Evolutionary conservation across 30 jellyfish, hydroid and myxozoan species (phyloP).

Genomic region (Turritopsis dohrnii): DNA sequence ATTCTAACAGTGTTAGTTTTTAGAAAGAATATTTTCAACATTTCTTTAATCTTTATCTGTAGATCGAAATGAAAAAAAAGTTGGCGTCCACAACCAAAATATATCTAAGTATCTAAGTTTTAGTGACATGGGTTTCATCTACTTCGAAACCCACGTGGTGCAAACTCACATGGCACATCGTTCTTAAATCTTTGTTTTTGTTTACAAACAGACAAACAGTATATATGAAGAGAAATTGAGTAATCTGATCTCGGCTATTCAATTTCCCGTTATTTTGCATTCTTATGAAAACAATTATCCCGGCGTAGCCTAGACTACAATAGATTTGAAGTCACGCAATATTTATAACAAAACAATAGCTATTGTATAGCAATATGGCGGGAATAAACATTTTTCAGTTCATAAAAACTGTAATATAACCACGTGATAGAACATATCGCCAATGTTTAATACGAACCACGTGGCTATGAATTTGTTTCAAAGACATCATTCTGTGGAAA

Average conservation of each 20-base stretch:
- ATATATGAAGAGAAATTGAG: neutral
- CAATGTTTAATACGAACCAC: neutral
- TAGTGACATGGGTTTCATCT: neutral
- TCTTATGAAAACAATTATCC: neutral
- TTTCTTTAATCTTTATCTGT: no score
- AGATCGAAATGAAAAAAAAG: no score
- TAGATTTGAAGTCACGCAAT: conserved; percentile 2
- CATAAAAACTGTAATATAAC: neutral
- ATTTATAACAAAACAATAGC: neutral
- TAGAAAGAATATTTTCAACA: neutral
- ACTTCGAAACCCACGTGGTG: neutral
- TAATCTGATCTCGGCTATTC: conserved; percentile 12
- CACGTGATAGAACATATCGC: neutral
- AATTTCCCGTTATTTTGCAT: neutral
- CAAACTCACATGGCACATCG: neutral
- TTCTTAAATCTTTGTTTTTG: neutral
- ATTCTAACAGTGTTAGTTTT: neutral
- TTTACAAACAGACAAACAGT: neutral
- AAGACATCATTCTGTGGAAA: neutral
- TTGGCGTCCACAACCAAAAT: no score
- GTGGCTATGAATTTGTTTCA: neutral
- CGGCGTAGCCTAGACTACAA: neutral
- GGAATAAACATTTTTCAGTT: neutral
- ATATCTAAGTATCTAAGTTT: no score
- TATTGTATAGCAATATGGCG: neutral